Base-by-base conservation (phyloP, 2,888 invertebrate genomes). In the Cyrtodaria siliqua region DNA sequence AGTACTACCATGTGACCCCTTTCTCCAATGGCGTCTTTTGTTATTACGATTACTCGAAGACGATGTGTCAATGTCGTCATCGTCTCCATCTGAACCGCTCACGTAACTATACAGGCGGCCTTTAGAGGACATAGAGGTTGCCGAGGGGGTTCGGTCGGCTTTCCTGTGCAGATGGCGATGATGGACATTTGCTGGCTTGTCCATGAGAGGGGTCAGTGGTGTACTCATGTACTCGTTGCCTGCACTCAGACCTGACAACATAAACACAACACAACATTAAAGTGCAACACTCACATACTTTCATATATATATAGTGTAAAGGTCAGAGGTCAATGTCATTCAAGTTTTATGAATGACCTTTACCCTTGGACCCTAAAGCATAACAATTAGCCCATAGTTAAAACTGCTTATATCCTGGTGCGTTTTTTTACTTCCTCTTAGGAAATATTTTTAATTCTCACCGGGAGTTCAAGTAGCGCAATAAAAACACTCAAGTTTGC, bases 71-170 rank as follows among this genome's bases (percentile, higher is more conserved):
- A 82, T 83, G 6, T 85, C 85, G 23, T 90, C 90, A 18, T 85
- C 84, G 50, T 91, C 91, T 12, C 89, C 91, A 57, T 91, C 91
- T 6, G 90, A 90, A n/a, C 89, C 90, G 64, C 90, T 90, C 61
- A 88, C 83, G 69, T 90, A 90, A 77, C 67, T 70, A 71, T 80
- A 80, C 38, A 80, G 73, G 63, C 77, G 80, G 60, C 80, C 80
- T 53, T 80, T 70, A 14, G 80, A 80, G 12, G 75, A 47, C 2
- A 64, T 66, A 0, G 80, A 80, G 16, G 80, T 56, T 8, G 70
- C 67, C 14, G 80, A 80, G 20, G 70, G 53, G 1, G 80, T 70
- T 20, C 80, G 80, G 53, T 61, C 63, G 42, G 52, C 42, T 50
- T 73, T 78, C 56, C 63, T 40, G 52, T 68, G 74, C 40, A 49